Evolutionary conservation across 2,888 invertebrate genomes (phyloP), one percentile per base, ranked within the genome.

Genomic region (Shargacucullia verbasci): DNA sequence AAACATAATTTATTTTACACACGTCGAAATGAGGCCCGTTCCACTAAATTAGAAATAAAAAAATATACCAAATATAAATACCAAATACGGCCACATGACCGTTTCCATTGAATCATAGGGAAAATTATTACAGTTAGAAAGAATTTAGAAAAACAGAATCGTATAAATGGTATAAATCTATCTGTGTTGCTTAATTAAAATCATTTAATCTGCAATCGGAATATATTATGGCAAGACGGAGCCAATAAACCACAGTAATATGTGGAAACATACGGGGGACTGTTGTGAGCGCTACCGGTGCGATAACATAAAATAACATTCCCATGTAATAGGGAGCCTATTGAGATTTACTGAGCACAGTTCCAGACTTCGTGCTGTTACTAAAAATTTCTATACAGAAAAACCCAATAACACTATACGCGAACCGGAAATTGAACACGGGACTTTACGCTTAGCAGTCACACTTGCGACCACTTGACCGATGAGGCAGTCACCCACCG

Each of bases 171-270:
- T 80, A 86, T 86, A 84, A 85, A 87, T 85, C 81, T 82, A 78
- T 79, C 80, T 61, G 80, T 63, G 78, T 74, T 78, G 83, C 85
- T 89, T 91, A 86, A 92, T 91, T 91, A 90, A 87, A 88, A 88
- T 82, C 82, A 88, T 90, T 91, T 90, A 87, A 90, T 88, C 86
- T 86, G 86, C 86, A 86, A 87, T 90, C 87, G 81, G 90, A 90
- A 92, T 91, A 90, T 70, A 90, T 92, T 90, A 91, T 80, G 66
- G 79, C 77, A 74, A 79, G 79, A 80, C 76, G 80, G 78, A 68
- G 80, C 82, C 87, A 86, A 90, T 90, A 91, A 88, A 86, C 83
- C 87, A 89, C 89, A 77, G 63, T 73, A 70, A 56, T 61, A 12
- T 60, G 60, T 54, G 55, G 20, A 80, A 84, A 87, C 80, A 84